Base-by-base conservation (phyloP, 2,888 invertebrate species). In the Zaprionus obscuricornis region DNA sequence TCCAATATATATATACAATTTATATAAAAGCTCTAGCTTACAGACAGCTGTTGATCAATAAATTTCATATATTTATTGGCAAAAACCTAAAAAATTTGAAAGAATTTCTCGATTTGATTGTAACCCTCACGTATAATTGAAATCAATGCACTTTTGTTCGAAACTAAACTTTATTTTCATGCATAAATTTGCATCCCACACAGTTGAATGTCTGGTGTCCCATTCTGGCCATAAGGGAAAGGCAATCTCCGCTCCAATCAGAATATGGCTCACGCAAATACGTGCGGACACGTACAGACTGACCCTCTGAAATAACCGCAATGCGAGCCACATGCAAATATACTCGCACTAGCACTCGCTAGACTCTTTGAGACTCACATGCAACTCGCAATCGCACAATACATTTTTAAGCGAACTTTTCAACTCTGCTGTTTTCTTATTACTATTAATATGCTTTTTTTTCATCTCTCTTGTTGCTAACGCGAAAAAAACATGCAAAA, bases 251-350 rank as follows among this genome's bases (percentile, higher is more conserved):
- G n/a, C n/a, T 68, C 56, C 69, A 69, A 69, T 69, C 69, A 69
- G 56, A 66, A 40, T 42, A 37, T 43, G 6, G 33, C 10, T n/a
- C n/a, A n/a, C n/a, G n/a, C 34, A 24, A 31, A 52, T 73, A 81
- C 84, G 81, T 84, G 85, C 50, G 49, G 63, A 66, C 78, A 85
- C 78, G 85, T 85, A 77, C 77, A 8, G 37, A 76, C 62, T 67
- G 73, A 75, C 75, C 75, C 74, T 71, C 56, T n/a, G 47, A 63
- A 71, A 50, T 51, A 51, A 45, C 45, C 54, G 16, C 59, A 59
- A 46, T 52, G 29, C 42, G 51, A 33, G 46, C 18, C 43, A 24
- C 50, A 72, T 63, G 74, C 74, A 78, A 82, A 82, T 66, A 11
- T 34, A 16, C 29, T n/a, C n/a, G n/a, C n/a, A n/a, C n/a, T n/a